Base-by-base conservation (phyloP, 2,113 vertebrate species). In the Leucopsar rothschildi region DNA sequence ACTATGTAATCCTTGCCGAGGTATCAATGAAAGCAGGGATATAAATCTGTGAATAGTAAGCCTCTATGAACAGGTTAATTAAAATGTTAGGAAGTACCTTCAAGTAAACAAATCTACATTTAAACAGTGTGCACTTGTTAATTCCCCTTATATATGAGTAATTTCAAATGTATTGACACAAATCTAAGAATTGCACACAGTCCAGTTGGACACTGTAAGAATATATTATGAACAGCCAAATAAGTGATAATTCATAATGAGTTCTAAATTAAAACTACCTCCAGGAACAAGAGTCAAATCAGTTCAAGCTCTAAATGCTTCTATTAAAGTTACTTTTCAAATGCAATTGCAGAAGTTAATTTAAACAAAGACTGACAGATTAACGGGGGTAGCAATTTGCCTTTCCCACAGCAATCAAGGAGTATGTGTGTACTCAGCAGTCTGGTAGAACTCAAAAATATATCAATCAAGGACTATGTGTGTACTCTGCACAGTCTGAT, bases 191-290 rank as follows among this genome's bases (percentile, higher is more conserved):
- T 1, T 68, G 61, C 40, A 82, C 31, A 13, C 2, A 37, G 21
- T 35, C 50, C 40, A 37, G 24, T 0, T 42, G 35, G 59, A 73
- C 33, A 6, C 14, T 40, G 17, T 14, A 64, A 61, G 63, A 44
- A 11, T 3, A 11, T 14, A 57, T 27, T 21, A 60, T 3, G 56
- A 88, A 73, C 1, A 4, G 47, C 7, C 12, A 17, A 83, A 3
- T 20, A 81, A 87, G 39, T 35, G 64, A 23, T 78, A 86, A 25
- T 23, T 85, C 37, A 44, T 47, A 70, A 78, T 6, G 27, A 84
- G 29, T 40, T 56, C 18, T 75, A 84, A 86, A 94, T 64, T 63
- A 72, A 85, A 92, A 66, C 44, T 55, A 25, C 52, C 84, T 89
- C 19, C 59, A 93, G 59, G 40, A 93, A 69, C 40, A 76, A 35